Evolutionary conservation across 2,113 vertebrate genomes (phyloP), one percentile per base, ranked within the genome.

Genomic region (Nannospalax galili): DNA sequence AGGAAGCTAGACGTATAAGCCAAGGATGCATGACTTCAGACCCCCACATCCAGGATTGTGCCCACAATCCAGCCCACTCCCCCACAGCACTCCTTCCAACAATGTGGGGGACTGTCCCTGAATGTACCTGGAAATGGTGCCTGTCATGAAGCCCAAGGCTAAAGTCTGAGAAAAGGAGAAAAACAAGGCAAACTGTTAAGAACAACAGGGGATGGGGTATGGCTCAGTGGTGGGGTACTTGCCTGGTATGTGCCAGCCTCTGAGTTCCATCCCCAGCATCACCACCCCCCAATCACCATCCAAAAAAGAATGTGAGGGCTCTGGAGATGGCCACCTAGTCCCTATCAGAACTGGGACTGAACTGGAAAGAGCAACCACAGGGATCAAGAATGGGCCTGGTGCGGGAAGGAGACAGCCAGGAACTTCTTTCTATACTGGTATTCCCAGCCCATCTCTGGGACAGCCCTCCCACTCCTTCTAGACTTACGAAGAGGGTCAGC

Each of bases 401-500:
- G 2, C 56, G 52, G 45, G 7, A 0, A 5, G 22, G 58, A 67
- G 62, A 62, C 3, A 42, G 45, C 70, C 80, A 72, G 40, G 67
- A 60, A 32, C 84, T 30, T 26, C 40, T 77, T 84, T 52, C 86
- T 42, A 14, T 64, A 35, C 4, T 24, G 11, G 14, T 19, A 24
- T 35, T 7, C 26, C 79, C 16, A 20, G 45, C 79, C 74, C 79
- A 45, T 75, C 67, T 77, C 74, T 45, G 69, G 42, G 67, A 6
- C 81, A 40, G 11, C 24, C 73, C 73, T 72, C 90, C 84, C 42
- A 12, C 30, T 20, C 35, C 82, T 22, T 37, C 30, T 9, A 16
- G 77, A 99, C 99, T 99, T 98, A 99, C 99, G 92, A 99, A 99
- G 96, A 99, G 40, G 80, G 96, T 97, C 95, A 99, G 98, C 94